These are phyloP conservation scores for Lagopus leucura DNA, from an alignment of 2,113 vertebrate species.

Conservation along the genomic window DNA sequence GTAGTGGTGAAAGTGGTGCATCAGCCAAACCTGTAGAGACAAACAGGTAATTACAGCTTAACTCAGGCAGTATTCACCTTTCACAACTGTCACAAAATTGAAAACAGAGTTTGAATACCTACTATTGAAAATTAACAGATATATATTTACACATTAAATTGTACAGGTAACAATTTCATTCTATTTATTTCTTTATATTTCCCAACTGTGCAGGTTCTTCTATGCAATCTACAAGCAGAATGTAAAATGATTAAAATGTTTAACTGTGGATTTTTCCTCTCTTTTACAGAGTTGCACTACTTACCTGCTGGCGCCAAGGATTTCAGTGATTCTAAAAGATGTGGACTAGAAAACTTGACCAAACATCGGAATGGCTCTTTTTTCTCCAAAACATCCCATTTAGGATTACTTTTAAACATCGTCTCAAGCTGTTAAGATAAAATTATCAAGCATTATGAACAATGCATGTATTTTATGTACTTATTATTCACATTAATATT, in stretches of 20 bases:
- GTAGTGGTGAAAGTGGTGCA: slow-evolving; percentile 87
- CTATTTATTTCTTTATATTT: background rate
- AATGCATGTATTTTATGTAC: background rate
- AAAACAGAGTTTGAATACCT: background rate
- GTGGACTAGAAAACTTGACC: slow-evolving; percentile 89
- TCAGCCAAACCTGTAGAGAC: slow-evolving; percentile 86
- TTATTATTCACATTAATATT: background rate
- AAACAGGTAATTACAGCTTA: background rate
- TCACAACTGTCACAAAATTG: background rate
- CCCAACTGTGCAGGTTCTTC: background rate
- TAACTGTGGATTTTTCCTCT: background rate
- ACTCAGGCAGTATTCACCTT: background rate
- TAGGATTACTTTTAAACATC: slow-evolving; percentile 80
- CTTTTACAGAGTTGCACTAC: background rate
- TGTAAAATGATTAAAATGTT: background rate
- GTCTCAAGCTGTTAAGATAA: slow-evolving; percentile 88
- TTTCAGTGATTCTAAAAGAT: slow-evolving; percentile 90
- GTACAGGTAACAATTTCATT: background rate
- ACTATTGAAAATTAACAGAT: background rate
- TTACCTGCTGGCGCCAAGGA: slow-evolving; percentile 87
- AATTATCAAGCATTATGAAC: background rate
- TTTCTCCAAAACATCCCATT: slow-evolving; percentile 70
- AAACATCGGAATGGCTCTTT: slow-evolving; percentile 86
- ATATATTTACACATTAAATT: background rate
- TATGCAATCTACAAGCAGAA: background rate